A percentile compares a stretch with the other conserved stretches of the same genome.
Conservation (phyloP, 1,140 invertebrate genomes). For the Meloidogyne floridensis region DNA sequence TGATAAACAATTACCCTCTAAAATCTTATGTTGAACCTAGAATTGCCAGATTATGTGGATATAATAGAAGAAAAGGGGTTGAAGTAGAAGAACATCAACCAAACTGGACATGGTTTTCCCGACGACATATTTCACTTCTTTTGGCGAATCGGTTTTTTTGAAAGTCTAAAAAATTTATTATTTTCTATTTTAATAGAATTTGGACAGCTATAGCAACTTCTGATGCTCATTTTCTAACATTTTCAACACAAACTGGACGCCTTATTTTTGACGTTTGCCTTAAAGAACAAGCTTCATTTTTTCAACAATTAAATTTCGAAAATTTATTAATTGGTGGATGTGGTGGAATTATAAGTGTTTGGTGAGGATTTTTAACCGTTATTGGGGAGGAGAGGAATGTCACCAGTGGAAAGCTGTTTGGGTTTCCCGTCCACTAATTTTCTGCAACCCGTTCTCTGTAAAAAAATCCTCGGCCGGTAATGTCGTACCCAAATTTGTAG, state of each 20-base stretch:
- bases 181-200: slow-evolving; percentile 7
- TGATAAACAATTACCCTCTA: slow-evolving; percentile 21
- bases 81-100: too few relatives aligned
- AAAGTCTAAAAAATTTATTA: not conserved
- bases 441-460: too few relatives aligned
- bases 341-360: slow-evolving; percentile 11
- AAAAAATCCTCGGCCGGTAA: too few relatives aligned
- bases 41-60: not conserved
- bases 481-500: too few relatives aligned
- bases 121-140: not conserved
- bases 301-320: slow-evolving; percentile 12
- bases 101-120: slow-evolving; percentile 11
- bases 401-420: too few relatives aligned
- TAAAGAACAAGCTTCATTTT: slow-evolving; percentile 11
- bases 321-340: slow-evolving; percentile 18
- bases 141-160: slow-evolving; percentile 13
- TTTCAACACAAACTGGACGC: slow-evolving; percentile 27
- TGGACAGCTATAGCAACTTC: slow-evolving; percentile 29
- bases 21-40: not conserved
- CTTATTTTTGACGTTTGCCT: slow-evolving; percentile 21
- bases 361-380: not conserved
- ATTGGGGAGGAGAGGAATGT: too few relatives aligned
- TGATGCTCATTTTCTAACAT: slow-evolving; percentile 30
- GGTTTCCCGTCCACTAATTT: too few relatives aligned
- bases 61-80: not conserved